Base-by-base conservation (phyloP, 2,113 vertebrate genomes). In the Pantherophis guttatus region DNA sequence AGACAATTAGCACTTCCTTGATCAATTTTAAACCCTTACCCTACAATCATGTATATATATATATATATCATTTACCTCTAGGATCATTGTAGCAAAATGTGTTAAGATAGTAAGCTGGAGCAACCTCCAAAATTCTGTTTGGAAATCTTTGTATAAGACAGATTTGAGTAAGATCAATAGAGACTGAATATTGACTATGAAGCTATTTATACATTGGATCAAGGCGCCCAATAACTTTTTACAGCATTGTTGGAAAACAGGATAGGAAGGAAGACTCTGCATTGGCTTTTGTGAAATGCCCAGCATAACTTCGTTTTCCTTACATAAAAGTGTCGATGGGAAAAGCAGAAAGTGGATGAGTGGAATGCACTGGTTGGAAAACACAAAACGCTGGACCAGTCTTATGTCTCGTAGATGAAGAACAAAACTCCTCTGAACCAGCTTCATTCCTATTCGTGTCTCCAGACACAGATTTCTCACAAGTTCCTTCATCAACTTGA, bases 201-300 rank as follows among this genome's bases (percentile, higher is more conserved):
- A 88, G n/a, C 86, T 6, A 24, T 53, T 44, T 21, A 88, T 54
- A 21, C 12, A 59, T 57, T 88, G 85, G 93, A 88, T 0, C 65
- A 86, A 90, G 91, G 90, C 85, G 92, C 85, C 33, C 26, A 59
- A 12, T 58, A 92, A 75, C 95, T 94, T 48, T 93, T 62, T 96
- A 95, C 59, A 95, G 97, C 96, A 95, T 95, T 96, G 95, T 93
- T 87, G 81, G 95, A 96, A 96, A 97, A 96, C 96, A 96, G 59
- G 26, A 89, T 92, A 50, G 48, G 48, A 50, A 97, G 97, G 95
- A 96, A 97, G 97, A 97, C 97, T 97, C 96, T 96, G 97, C 96
- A 96, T 96, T 93, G 96, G 95, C 50, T 94, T 59, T 93, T 97
- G 95, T 93, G 95, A 95, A 95, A 97, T 96, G 96, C 96, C 97